phyloP scores from a whole-genome alignment of 1,140 invertebrate genomes.

The Hylyphantes graminicola region DNA sequence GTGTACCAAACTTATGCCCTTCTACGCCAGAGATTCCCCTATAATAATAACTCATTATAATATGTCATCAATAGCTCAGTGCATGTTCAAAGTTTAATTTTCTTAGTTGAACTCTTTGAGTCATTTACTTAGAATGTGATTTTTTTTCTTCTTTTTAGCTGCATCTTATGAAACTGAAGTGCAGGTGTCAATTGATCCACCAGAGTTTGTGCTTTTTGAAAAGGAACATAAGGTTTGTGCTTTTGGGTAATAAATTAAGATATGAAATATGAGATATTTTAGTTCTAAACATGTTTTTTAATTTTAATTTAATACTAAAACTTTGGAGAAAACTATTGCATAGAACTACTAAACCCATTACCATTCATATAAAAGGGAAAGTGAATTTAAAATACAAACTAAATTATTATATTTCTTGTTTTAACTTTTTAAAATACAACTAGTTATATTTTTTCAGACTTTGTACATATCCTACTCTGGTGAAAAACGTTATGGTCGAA shows the following conservation, averaged over 20 bases:
- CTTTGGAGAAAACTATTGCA: not conserved
- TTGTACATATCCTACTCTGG: not conserved
- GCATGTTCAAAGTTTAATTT: too few relatives aligned
- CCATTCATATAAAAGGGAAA: not conserved
- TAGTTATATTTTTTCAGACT: constrained; percentile 1
- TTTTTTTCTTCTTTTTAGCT: not conserved
- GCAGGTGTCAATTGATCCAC: constrained; percentile 6
- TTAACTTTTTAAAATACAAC: not conserved
- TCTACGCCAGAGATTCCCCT: too few relatives aligned
- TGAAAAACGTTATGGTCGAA: constrained; percentile 2
- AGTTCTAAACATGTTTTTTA: not conserved
- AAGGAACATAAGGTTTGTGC: not conserved
- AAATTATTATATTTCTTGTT: not conserved
- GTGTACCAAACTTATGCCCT: too few relatives aligned
- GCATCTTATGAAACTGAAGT: not conserved
- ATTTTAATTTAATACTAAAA: not conserved
- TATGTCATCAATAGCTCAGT: too few relatives aligned
- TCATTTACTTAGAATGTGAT: too few relatives aligned
- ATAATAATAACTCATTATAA: too few relatives aligned
- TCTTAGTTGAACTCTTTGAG: too few relatives aligned
- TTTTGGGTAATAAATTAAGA: too few relatives aligned
- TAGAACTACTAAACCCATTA: too few relatives aligned
- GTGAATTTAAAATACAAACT: not conserved
- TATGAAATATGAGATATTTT: not conserved
- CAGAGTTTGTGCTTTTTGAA: constrained; percentile 18